These are phyloP conservation scores for Taenaris catops DNA, from an alignment of 2,888 invertebrate species.

Conservation along the genomic window DNA sequence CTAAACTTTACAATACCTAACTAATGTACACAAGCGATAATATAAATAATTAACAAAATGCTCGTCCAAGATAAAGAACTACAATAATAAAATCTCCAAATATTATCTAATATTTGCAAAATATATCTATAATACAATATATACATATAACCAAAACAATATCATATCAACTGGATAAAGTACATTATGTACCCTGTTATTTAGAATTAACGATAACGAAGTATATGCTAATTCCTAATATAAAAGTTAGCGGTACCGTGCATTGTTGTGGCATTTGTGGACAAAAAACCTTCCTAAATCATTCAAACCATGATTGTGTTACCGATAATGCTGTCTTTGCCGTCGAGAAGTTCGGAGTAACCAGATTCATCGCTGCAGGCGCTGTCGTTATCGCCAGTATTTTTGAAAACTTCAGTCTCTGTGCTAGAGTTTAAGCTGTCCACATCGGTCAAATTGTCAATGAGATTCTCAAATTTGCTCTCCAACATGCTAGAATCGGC, in stretches of 20 bases:
- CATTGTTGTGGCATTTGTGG: conserved; percentile 17
- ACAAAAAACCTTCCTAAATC: background rate
- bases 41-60: conserved; percentile 20
- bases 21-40: conserved; percentile 19
- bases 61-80: conserved; percentile 26
- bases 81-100: conserved; percentile 34
- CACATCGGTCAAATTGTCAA: conserved; percentile 59
- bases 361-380: conserved; percentile 95
- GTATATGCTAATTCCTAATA: conserved; percentile 2
- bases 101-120: conserved; percentile 30
- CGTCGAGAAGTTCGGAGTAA: conserved; percentile 88
- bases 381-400: conserved; percentile 84
- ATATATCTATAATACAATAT: too few species aligned
- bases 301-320: conserved; percentile 70
- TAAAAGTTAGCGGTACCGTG: conserved; percentile 19
- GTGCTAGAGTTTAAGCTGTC: conserved; percentile 60
- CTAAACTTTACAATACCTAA: conserved; percentile 31
- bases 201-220: conserved; percentile 32
- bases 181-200: conserved; percentile 48
- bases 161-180: conserved; percentile 51
- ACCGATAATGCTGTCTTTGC: conserved; percentile 68
- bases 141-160: conserved; percentile 58
- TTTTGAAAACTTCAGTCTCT: conserved; percentile 72
- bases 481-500: conserved; percentile 42
- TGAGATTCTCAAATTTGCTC: conserved; percentile 61